Percentiles rank a stretch among this genome's conserved stretches.
phyloP scores from a whole-genome alignment of 2,113 vertebrate species.

The Dinomys branickii region DNA sequence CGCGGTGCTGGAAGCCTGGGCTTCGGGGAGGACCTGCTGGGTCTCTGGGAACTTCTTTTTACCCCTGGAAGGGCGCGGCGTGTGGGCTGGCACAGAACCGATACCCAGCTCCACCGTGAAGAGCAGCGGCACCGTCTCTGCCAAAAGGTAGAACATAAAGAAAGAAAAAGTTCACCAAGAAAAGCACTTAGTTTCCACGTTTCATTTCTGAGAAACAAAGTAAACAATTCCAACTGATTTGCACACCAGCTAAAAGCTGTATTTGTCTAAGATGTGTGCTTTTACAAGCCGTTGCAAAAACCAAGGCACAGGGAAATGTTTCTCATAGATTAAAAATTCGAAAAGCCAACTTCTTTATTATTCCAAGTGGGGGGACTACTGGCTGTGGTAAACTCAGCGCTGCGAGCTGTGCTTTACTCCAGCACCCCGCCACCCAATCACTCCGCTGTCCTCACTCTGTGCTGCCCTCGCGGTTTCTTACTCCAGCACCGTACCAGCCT shows the following conservation, averaged over 20 bases:
- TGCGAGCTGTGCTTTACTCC: background rate
- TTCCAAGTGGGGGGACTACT: background rate
- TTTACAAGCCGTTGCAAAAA: background rate
- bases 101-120: background rate
- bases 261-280: conserved; percentile 19
- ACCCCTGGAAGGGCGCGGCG: background rate
- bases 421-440: background rate
- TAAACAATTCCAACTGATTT: background rate
- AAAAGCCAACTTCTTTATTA: background rate
- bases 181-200: background rate
- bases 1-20: background rate
- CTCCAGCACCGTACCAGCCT: background rate
- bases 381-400: background rate
- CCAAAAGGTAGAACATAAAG: background rate
- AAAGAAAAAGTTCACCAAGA: background rate
- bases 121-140: background rate
- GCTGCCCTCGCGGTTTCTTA: background rate
- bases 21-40: background rate
- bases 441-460: background rate
- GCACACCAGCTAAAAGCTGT: background rate
- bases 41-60: background rate
- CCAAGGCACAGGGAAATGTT: background rate
- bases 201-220: conserved; percentile 1
- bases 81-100: background rate
- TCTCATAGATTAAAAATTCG: background rate